Conservation (phyloP, 2,797 vertebrate species). For the Lacerta agilis region DNA sequence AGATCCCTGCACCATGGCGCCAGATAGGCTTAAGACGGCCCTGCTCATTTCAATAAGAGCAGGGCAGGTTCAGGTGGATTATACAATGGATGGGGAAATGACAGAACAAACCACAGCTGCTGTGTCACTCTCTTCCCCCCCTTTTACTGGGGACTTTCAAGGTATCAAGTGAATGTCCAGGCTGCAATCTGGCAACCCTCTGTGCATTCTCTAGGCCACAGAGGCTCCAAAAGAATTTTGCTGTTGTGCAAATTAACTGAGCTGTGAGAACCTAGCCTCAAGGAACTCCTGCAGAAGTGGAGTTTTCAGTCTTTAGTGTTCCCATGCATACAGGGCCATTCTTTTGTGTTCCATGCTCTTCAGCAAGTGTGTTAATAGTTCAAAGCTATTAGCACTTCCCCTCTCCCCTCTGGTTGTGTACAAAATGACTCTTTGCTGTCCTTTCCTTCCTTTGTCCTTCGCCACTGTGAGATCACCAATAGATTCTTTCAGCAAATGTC, state of each 20-base stretch:
- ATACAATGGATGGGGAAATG: too few species aligned
- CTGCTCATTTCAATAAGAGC: too few species aligned
- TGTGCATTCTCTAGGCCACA: not conserved
- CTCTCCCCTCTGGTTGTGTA: not conserved
- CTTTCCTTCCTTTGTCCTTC: slow-evolving; percentile 61
- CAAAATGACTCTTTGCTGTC: slow-evolving; percentile 27
- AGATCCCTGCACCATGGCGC: too few species aligned
- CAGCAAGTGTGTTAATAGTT: slow-evolving; percentile 31
- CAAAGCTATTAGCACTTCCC: slow-evolving; percentile 22
- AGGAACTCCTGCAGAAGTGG: not conserved
- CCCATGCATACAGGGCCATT: rapidly evolving
- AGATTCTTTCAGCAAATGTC: slow-evolving; percentile 20
- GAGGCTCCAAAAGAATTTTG: not conserved
- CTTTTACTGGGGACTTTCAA: too few species aligned
- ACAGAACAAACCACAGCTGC: too few species aligned
- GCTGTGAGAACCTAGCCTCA: not conserved
- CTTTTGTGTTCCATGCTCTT: slow-evolving; percentile 37
- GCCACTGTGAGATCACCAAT: rapidly evolving
- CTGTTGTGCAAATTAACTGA: not conserved
- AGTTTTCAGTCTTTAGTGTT: not conserved
- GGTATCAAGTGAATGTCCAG: not conserved
- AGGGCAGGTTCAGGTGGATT: too few species aligned
- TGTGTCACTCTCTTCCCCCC: too few species aligned
- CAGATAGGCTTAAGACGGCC: too few species aligned
- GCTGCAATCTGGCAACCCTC: not conserved